These are phyloP conservation scores for Eumaeus atala DNA, from an alignment of 1,140 invertebrate genomes.

Conservation along the genomic window DNA sequence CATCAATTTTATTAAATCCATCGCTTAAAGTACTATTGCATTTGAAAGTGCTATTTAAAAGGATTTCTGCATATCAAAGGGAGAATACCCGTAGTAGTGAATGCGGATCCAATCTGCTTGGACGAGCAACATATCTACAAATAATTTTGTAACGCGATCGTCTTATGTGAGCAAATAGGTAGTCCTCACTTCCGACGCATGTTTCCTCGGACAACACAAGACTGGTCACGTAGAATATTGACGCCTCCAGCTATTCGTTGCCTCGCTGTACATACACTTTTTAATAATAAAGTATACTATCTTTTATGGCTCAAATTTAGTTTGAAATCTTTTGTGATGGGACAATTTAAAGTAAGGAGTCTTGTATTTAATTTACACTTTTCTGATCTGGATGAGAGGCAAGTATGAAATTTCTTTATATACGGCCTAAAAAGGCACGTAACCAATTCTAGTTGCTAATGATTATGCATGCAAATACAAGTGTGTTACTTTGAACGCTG, in stretches of 20 bases:
- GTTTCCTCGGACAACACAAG: conserved; percentile 57
- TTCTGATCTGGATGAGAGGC: too few species aligned
- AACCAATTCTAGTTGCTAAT: too few species aligned
- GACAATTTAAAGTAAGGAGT: too few species aligned
- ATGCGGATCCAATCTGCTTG: conserved; percentile 40
- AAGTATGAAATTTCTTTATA: too few species aligned
- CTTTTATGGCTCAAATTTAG: not conserved
- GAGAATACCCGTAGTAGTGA: conserved; percentile 17
- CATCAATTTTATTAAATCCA: conserved; percentile 4
- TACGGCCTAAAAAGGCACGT: too few species aligned
- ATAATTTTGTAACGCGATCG: conserved; percentile 56
- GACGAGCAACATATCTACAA: conserved; percentile 35
- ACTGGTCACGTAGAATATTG: conserved; percentile 69
- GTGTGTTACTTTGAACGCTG: too few species aligned
- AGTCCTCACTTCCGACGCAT: conserved; percentile 67
- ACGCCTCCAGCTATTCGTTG: conserved; percentile 56
- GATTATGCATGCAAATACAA: too few species aligned
- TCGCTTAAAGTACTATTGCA: conserved; percentile 11
- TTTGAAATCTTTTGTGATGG: too few species aligned
- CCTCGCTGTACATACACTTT: conserved; percentile 25
- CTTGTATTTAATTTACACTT: too few species aligned
- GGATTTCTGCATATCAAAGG: conserved; percentile 19
- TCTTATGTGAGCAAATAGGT: conserved; percentile 63
- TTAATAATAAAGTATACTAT: conserved; percentile 6
- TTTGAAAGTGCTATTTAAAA: conserved; percentile 11